These are phyloP conservation scores for Sipha maydis DNA, from an alignment of 2,888 invertebrate genomes.

Conservation along the genomic window DNA sequence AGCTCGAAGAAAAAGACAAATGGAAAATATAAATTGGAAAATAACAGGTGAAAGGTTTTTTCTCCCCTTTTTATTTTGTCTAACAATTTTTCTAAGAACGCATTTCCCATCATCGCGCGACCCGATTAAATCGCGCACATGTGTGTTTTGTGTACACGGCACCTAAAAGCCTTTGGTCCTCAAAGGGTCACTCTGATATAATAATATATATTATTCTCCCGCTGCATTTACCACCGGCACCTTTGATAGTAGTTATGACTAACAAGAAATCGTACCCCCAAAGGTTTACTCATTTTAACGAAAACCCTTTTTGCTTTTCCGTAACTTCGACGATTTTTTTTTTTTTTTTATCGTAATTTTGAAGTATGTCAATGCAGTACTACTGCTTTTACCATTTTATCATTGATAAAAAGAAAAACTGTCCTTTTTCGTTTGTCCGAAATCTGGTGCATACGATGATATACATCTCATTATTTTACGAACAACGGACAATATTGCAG, in stretches of 20 bases:
- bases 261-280: conserved; percentile 50
- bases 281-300: conserved; percentile 6
- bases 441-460: background rate
- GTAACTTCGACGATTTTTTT: background rate
- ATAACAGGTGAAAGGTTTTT: conserved; percentile 48
- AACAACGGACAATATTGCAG: background rate
- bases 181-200: conserved; percentile 22
- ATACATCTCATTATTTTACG: background rate
- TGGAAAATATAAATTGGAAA: conserved; percentile 27
- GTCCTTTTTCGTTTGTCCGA: background rate
- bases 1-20: background rate
- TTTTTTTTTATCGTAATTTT: conserved; percentile 12
- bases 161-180: conserved; percentile 41
- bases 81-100: conserved; percentile 3
- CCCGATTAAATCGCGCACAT: background rate
- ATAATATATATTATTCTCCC: conserved; percentile 51
- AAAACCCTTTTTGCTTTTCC: conserved; percentile 35
- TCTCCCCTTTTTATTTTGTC: background rate
- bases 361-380: background rate
- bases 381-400: background rate
- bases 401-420: background rate
- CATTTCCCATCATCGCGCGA: background rate
- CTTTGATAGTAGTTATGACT: conserved; percentile 44
- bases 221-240: conserved; percentile 14
- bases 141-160: background rate